Evolutionary conservation across 2,113 vertebrate species (phyloP).

Genomic region (Urocynchramus pylzowi): DNA sequence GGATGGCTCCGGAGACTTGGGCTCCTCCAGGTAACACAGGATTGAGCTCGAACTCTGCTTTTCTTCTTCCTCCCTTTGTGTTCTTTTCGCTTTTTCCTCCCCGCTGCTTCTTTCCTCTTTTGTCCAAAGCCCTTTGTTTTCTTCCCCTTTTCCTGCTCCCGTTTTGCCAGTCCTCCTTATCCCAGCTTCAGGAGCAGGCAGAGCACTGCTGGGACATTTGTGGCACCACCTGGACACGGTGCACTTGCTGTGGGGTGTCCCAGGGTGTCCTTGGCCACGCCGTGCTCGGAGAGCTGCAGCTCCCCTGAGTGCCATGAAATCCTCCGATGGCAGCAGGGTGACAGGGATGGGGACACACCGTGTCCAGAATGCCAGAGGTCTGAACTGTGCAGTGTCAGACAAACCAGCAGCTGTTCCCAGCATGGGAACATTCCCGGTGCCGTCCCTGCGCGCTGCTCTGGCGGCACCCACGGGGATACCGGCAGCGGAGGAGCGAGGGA

Average conservation of each 20-base stretch:
- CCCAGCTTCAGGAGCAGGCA: background rate
- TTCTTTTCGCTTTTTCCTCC: background rate
- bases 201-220: background rate
- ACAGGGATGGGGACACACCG: background rate
- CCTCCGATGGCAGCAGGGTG: background rate
- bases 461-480: rapidly evolving
- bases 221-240: background rate
- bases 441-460: background rate
- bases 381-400: background rate
- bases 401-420: background rate
- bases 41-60: background rate
- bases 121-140: background rate
- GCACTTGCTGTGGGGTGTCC: rapidly evolving
- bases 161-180: background rate
- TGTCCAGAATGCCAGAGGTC: background rate
- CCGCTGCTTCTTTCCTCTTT: background rate
- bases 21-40: background rate
- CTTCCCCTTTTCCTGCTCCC: background rate
- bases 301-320: background rate
- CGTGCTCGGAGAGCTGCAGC: background rate
- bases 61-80: background rate
- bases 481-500: background rate
- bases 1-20: rapidly evolving
- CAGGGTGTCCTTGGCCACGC: background rate
- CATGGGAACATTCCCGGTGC: background rate